phyloP scores from a whole-genome alignment of 2,797 vertebrate genomes.

The Peromyscus aztecus region DNA sequence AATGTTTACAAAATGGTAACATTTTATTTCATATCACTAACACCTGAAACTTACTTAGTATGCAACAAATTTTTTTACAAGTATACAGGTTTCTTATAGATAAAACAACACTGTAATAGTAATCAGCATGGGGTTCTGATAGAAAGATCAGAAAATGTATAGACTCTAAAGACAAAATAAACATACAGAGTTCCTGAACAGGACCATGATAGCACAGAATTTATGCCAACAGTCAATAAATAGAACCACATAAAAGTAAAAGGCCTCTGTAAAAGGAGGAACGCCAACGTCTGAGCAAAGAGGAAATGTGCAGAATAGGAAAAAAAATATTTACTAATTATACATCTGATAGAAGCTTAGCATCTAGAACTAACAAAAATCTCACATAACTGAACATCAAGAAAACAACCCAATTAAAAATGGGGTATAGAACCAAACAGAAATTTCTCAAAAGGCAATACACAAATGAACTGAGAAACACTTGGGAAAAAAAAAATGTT shows the following conservation, averaged over 20 bases:
- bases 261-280: neutral
- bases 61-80: constrained; percentile 11
- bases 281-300: neutral
- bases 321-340: neutral
- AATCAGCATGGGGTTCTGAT: neutral
- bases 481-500: neutral
- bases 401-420: neutral
- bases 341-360: neutral
- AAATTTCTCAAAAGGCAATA: neutral
- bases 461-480: neutral
- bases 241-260: neutral
- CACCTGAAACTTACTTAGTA: neutral
- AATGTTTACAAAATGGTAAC: neutral
- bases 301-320: neutral
- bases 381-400: neutral
- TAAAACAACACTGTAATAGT: neutral
- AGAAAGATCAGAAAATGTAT: neutral
- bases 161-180: constrained; percentile 8
- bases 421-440: neutral
- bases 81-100: neutral
- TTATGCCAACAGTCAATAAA: neutral
- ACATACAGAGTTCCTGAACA: neutral
- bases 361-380: neutral
- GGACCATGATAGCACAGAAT: too few relatives aligned
- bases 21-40: neutral